Evolutionary conservation across 2,113 vertebrate species (phyloP), one percentile per base, ranked within the genome.

Genomic region (Menidia beryllina): DNA sequence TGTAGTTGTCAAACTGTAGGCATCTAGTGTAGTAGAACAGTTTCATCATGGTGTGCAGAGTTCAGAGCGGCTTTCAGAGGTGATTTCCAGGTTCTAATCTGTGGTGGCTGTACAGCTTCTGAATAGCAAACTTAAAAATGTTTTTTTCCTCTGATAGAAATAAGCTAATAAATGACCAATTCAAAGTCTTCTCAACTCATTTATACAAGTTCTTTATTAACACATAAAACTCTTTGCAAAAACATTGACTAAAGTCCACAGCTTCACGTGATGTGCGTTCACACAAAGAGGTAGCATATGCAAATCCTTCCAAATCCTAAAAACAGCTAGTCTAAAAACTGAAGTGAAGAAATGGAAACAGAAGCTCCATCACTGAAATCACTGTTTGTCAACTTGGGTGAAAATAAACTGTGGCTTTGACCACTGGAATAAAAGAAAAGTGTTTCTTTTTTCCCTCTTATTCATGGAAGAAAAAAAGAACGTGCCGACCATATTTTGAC

Each of bases 231-330:
- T 3, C 26, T 59, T 73, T 59, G 65, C 74, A 64, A 25, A 78
- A 84, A 84, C 19, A 63, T n/a, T 7, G 70, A 50, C 21, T 50
- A 27, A 63, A 83, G 67, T 61, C 63, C 69, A 82, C 55, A 75
- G 53, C 49, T 45, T 70, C 39, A 50, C 26, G 36, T 69, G 69
- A 57, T 21, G 17, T 58, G 65, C 82, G 80, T 69, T 79, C 74
- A 72, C 55, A 72, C 45, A 80, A 45, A 70, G 78, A 85, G 81
- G 81, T 87, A 79, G 84, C 70, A 56, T 13, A 8, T 34, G 38
- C 56, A 79, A 24, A 41, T 61, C 64, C 13, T n/a, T 58, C 36
- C 62, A 62, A 41, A 69, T 65, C 54, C 12, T 27, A 1, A 4
- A 26, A 54, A 27, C 43, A 45, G 52, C 1, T 15, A 38, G 43